Base-by-base conservation (phyloP, 2,113 vertebrate genomes). In the Scatophagus argus region DNA sequence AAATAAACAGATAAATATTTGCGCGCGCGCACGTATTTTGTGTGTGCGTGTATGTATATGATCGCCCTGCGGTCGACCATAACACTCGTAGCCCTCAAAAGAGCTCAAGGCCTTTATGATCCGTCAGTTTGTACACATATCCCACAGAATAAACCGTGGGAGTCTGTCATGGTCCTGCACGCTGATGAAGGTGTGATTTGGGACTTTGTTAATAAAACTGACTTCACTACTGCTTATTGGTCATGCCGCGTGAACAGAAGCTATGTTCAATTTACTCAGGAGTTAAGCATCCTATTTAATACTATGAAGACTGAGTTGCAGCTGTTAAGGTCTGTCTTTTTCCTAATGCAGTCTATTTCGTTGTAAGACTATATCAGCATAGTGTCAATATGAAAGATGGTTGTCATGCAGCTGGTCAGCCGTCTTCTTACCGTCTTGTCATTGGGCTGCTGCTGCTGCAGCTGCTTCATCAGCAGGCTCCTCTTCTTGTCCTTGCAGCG, bases 401-500 rank as follows among this genome's bases (percentile, higher is more conserved):
- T 12, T 6, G 2, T 29, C 1, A 34, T 34, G 19, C 55, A 34
- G 32, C 32, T 60, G n/a, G n/a, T n/a, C n/a, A n/a, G n/a, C 34
- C 6, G 58, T 19, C 11, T 19, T 89, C 96, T 96, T 88, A 99
- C 98, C 90, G 97, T 97, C 95, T 99, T 99, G 94, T 99, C 97
- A 85, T 97, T 99, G 71, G 97, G 96, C 72, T 98, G 97, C 88
- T 99, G 98, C 70, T 97, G 97, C 87, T 99, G 98, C 25, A 99
- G 96, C 76, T 99, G 98, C 81, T 99, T 99, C 95, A 99, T 99
- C 88, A 99, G 95, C 52, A 98, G 93, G 88, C 96, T 98, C 72
- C 96, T 93, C 81, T 99, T 99, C 90, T 99, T 99, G 94, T 99
- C 98, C 88, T 99, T 99, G 94, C 98, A 99, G 9, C 98, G 90